Conservation (phyloP, 2,113 vertebrate species). For the Hydrolagus affinis region DNA sequence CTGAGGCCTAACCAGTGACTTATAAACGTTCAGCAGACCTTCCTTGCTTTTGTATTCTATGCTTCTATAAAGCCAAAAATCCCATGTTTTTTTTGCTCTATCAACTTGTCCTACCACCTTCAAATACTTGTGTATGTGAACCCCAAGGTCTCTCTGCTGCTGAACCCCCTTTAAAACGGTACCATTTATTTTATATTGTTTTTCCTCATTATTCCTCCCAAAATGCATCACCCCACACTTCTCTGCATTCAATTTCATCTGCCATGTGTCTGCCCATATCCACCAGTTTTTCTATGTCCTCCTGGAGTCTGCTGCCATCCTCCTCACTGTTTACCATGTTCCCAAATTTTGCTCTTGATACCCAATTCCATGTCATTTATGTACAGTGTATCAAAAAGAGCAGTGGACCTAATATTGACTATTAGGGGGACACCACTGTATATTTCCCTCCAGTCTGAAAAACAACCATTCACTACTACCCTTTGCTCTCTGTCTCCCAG, state of each 20-base stretch:
- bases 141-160: not conserved
- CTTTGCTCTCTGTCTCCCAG: too few relatives aligned
- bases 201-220: not conserved
- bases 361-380: too few relatives aligned
- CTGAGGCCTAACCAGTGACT: not conserved
- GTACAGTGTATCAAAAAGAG: too few relatives aligned
- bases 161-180: not conserved
- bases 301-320: not conserved
- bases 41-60: not conserved
- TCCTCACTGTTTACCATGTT: not conserved
- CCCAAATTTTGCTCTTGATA: not conserved
- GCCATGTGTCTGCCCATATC: not conserved
- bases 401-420: too few relatives aligned
- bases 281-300: not conserved
- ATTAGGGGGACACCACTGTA: too few relatives aligned
- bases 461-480: too few relatives aligned
- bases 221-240: not conserved
- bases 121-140: not conserved
- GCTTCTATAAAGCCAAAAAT: not conserved
- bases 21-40: not conserved
- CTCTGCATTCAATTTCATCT: not conserved
- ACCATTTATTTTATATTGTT: too few relatives aligned
- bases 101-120: not conserved
- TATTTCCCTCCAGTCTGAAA: too few relatives aligned
- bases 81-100: not conserved